These are phyloP conservation scores for Pagetopsis macropterus DNA, from an alignment of 2,797 vertebrate species.

Conservation along the genomic window DNA sequence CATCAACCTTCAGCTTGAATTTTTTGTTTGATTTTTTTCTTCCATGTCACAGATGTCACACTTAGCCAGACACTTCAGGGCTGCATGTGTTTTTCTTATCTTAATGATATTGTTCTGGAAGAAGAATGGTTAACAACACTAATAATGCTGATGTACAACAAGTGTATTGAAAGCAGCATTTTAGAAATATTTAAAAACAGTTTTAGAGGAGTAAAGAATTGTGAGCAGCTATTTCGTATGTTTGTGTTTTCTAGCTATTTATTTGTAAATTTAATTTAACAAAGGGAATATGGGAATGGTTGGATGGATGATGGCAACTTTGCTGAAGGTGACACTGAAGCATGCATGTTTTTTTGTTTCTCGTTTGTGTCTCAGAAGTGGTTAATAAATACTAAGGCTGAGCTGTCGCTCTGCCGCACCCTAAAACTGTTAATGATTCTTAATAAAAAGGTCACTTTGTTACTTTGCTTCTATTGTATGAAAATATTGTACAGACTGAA, in stretches of 20 bases:
- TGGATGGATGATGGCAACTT: constrained; percentile 14
- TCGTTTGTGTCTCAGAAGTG: constrained; percentile 72
- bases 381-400: constrained; percentile 88
- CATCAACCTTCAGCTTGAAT: constrained; percentile 51
- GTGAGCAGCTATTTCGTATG: constrained; percentile 33
- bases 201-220: constrained; percentile 17
- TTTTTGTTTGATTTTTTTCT: constrained; percentile 45
- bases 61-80: constrained; percentile 19
- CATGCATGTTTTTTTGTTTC: constrained; percentile 46
- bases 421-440: constrained; percentile 88
- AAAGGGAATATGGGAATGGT: constrained; percentile 15
- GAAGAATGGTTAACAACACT: constrained; percentile 11
- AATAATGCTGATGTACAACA: constrained; percentile 17
- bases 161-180: constrained; percentile 38
- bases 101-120: constrained; percentile 31
- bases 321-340: constrained; percentile 32
- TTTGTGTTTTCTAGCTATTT: constrained; percentile 35
- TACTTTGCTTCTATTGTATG: constrained; percentile 61
- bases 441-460: constrained; percentile 91
- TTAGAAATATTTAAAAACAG: constrained; percentile 24
- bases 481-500: too few relatives aligned
- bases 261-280: constrained; percentile 1
- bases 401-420: constrained; percentile 85
- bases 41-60: constrained; percentile 7
- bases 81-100: neutral